Evolutionary conservation across 1,140 invertebrate species (phyloP), one percentile per base, ranked within the genome.

Genomic region (Maconellicoccus hirsutus): DNA sequence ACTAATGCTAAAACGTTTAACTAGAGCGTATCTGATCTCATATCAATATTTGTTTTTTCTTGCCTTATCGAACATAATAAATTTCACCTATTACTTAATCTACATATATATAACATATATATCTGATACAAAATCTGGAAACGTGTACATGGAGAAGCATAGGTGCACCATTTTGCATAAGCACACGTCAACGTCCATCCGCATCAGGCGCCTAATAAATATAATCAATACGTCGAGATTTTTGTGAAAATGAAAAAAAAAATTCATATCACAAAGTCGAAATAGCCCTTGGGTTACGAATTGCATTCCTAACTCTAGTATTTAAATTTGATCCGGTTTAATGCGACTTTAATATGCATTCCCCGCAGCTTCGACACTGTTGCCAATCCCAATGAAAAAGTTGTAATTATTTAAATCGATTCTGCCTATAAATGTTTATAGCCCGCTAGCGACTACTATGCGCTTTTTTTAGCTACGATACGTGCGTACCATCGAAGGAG

Each of bases 391-490:
- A 25, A 66, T 66, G 42, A 66, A 66, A 66, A 66, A 66, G 61
- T 66, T 66, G 25, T 66, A 66, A 66, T 66, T 66, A 66, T 66
- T 66, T 23, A 66, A 66, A 66, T 66, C 61, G 61, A 66, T 66
- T 66, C 61, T 66, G 61, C 61, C 61, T 66, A 66, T 66, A 66
- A 66, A 66, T 26, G 61, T 23, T 66, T 25, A 25, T 14, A 12
- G 25, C 19, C 61, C 61, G 21, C 61, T 14, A 19, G 61, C 61
- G 16, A 66, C 61, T 66, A 10, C 10, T 66, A 66, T 66, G 61
- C 61, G 61, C 21, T 61, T 61, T 66, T 66, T 66, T 25, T 66
- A 66, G 61, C 10, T 12, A 14, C 22, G 25, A 22, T 16, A 26
- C 21, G 61, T 12, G 25, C 10, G 19, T 52, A 19, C 16, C 12